Conservation (phyloP, 2,113 vertebrate genomes). For the Condylura cristata region DNA sequence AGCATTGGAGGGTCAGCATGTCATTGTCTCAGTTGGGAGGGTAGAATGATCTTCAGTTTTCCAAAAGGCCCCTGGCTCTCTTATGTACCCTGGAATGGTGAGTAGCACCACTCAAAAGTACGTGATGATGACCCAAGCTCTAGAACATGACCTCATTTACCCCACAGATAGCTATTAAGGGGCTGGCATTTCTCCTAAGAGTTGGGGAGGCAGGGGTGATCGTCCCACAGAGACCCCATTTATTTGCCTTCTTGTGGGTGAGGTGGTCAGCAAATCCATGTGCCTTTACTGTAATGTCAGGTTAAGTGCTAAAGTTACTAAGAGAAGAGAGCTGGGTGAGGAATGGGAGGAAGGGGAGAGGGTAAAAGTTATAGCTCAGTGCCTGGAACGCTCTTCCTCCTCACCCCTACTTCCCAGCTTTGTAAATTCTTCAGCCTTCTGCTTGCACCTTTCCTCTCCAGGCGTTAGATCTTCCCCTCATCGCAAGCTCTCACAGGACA, state of each 20-base stretch:
- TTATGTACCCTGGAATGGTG: no score
- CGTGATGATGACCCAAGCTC: no score
- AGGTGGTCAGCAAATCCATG: not conserved
- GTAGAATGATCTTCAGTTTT: not conserved
- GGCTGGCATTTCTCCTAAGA: not conserved
- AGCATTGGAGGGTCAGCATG: not conserved
- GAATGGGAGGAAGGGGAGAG: no score
- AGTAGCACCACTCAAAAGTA: no score
- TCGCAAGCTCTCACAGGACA: not conserved
- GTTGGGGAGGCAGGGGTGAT: not conserved
- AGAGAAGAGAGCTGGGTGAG: not conserved
- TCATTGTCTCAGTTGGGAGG: not conserved
- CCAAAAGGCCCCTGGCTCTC: not conserved
- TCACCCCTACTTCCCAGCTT: not conserved
- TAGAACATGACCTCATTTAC: no score
- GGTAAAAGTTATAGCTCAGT: not conserved
- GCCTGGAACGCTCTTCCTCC: not conserved
- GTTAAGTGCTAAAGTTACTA: not conserved
- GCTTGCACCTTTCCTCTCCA: not conserved
- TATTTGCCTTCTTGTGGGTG: not conserved
- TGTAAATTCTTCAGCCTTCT: not conserved
- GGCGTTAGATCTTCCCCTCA: accelerated
- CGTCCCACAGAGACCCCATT: not conserved
- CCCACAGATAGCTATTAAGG: not conserved
- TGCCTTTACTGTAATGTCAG: not conserved